A percentile compares a stretch with the other conserved stretches of the same genome.
Conservation (phyloP, 1,140 invertebrate genomes). For the Drosophila ercepeae region DNA sequence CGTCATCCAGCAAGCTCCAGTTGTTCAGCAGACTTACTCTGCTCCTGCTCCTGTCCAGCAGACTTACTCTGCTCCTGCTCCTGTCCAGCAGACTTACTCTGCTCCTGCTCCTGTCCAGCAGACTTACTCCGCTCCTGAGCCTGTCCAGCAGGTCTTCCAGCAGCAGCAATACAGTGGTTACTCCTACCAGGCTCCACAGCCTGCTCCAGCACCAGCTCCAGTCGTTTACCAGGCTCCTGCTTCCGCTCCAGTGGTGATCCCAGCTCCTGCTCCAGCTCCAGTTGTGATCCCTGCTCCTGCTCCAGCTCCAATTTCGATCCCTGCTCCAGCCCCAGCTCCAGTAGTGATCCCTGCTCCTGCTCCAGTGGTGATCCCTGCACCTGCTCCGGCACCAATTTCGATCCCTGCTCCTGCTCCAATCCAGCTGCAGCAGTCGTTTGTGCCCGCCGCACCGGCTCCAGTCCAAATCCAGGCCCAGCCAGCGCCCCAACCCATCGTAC, state of each 20-base stretch:
- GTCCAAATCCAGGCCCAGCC: conserved; percentile 23
- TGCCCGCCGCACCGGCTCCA: conserved; percentile 35
- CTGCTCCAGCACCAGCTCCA: conserved; percentile 9
- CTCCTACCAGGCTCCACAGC: conserved; percentile 32
- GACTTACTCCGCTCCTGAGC: conserved; percentile 34
- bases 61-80: conserved; percentile 20
- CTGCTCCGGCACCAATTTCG: conserved; percentile 3
- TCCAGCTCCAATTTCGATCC: neutral
- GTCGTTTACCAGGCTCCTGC: conserved; percentile 25
- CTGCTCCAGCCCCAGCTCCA: neutral
- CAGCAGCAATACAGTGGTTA: conserved; percentile 43
- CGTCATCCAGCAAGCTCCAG: neutral
- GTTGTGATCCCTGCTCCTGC: neutral
- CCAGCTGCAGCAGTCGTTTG: conserved; percentile 57
- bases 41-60: conserved; percentile 16
- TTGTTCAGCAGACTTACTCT: conserved; percentile 14
- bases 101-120: conserved; percentile 27
- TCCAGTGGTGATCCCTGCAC: conserved; percentile 1
- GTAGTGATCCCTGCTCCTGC: neutral
- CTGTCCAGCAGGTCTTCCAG: conserved; percentile 25
- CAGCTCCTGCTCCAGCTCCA: neutral
- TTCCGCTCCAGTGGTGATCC: conserved; percentile 4
- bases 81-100: conserved; percentile 26
- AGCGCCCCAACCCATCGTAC: conserved; percentile 22
- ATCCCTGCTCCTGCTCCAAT: conserved; percentile 34